These are phyloP conservation scores for Bombus polaris DNA, from an alignment of 1,140 invertebrate genomes.

Conservation along the genomic window DNA sequence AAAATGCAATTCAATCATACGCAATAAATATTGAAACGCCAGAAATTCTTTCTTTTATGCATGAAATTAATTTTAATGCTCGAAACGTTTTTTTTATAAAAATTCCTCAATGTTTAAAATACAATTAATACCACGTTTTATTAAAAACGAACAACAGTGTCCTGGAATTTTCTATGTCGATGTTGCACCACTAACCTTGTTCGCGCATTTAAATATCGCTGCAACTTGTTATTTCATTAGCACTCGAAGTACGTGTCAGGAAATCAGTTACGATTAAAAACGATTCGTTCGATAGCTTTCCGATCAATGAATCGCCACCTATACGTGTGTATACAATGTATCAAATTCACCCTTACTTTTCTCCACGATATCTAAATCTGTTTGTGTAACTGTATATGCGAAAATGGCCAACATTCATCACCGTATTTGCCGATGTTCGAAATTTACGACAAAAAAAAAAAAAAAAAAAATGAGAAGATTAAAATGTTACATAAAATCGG, in stretches of 20 bases:
- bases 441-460: background rate
- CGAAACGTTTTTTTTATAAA: background rate
- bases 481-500: background rate
- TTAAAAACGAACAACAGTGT: background rate
- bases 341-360: constrained; percentile 32
- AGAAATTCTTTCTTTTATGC: background rate
- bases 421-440: background rate
- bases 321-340: background rate
- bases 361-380: constrained; percentile 5
- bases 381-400: background rate
- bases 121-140: background rate
- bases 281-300: background rate
- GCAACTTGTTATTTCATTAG: background rate
- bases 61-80: background rate
- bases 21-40: background rate
- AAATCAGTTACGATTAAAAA: background rate
- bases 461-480: too few species aligned
- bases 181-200: background rate
- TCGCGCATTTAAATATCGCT: background rate
- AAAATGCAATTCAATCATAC: background rate
- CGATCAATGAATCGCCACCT: background rate
- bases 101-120: background rate
- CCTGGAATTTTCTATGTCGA: background rate
- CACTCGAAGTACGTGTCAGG: background rate
- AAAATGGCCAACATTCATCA: background rate